Base-by-base conservation (phyloP, 2,888 invertebrate species). In the Lutraria lutraria region DNA sequence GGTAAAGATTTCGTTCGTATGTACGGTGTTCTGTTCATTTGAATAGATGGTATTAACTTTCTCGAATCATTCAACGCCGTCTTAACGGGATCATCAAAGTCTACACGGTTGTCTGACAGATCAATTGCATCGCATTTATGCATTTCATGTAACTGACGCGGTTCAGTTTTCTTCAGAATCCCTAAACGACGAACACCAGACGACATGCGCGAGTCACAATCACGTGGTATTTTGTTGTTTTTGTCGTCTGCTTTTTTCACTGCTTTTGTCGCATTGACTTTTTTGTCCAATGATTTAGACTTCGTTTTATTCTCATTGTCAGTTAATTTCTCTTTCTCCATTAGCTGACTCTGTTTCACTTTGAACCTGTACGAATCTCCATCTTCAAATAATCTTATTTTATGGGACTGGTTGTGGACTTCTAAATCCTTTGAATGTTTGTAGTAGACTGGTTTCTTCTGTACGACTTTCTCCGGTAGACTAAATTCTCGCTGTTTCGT, bases 61-160 rank as follows among this genome's bases (percentile, higher is more conserved):
- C 53, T 19, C 10, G 83, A 79, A 60, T 85, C 72, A 63, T 89
- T 79, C 25, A 85, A 54, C 21, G 52, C 29, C 21, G 68, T 31
- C 53, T 25, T 81, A 43, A 29, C 81, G 0, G 52, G 34, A 63
- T 68, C 80, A n/a, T 29, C 81, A 25, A 3, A 79, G 16, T 81
- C 83, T 10, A 81, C 87, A 19, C 84, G 86, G 29, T 90, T 88
- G 76, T 93, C 94, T 56, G 90, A 86, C 31, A 94, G 88, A 86
- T 94, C 94, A 21, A 94, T 86, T 19, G 92, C 93, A 15, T 93
- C 93, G 89, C 94, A 94, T 86, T 91, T 94, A 13, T 93, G 86
- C 21, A 94, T 43, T 43, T 86, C 80, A n/a, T 91, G 89, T 0
- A 87, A 63, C 52, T 83, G 72, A 43, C 93, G 88, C 25, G 87